Evolutionary conservation across 1,140 invertebrate genomes (phyloP), one percentile per base, ranked within the genome.

Genomic region (Myzus persicae): DNA sequence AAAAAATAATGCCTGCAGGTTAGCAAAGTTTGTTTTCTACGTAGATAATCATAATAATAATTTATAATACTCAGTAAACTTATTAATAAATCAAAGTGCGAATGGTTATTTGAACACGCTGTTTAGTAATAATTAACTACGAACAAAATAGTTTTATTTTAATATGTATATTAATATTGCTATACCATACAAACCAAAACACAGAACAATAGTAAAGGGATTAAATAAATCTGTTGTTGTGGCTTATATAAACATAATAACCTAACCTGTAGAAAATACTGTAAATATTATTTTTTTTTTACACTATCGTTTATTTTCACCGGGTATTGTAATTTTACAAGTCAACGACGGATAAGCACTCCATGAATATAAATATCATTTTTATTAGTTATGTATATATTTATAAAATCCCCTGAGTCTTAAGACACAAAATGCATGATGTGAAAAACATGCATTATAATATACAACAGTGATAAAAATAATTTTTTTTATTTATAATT

Each of bases 181-280:
- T 22, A 51, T 22, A 67, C 18, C n/a, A 76, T 76, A 2, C 14
- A 31, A n/a, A n/a, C 14, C n/a, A 76, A 36, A 76, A 76, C 4
- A n/a, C 14, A 18, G n/a, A n/a, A 2, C 31, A 76, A 76, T 76
- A n/a, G 59, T 76, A 76, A 76, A 76, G 11, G 31, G 3, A n/a
- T 76, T n/a, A 76, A 76, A 76, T n/a, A 76, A 76, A 76, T 76
- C 31, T n/a, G 59, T 76, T n/a, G 31, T 76, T 76, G n/a, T 76
- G 31, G 59, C 11, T 76, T n/a, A 18, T 18, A 76, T n/a, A n/a
- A 76, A 76, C 14, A 76, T 76, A 76, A 76, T 76, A 76, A n/a
- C 31, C 31, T 20, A n/a, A n/a, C 59, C 4, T 18, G 14, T 76
- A 76, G 11, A 76, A n/a, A 67, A 67, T 67, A 67, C 9, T 31